Evolutionary conservation across 2,888 invertebrate genomes (phyloP).

Genomic region (Tenthredo scrophulariae): DNA sequence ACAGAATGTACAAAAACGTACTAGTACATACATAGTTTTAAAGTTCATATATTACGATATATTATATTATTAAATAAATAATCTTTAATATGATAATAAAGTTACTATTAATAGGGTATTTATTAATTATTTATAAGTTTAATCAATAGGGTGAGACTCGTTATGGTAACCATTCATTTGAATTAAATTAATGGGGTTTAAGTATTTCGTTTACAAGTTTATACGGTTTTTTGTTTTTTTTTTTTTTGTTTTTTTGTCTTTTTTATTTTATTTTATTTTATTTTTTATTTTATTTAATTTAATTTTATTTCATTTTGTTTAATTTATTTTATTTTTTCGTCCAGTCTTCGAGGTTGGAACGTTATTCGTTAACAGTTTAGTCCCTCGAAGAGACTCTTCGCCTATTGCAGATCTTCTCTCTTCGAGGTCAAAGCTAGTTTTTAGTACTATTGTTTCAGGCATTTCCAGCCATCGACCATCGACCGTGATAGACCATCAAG

Average conservation of each 20-base stretch:
- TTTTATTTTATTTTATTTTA: background rate
- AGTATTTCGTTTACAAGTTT: constrained; percentile 51
- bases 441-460: constrained; percentile 37
- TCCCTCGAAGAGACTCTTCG: constrained; percentile 12
- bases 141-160: constrained; percentile 70
- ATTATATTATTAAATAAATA: constrained; percentile 76
- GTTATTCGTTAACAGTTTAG: background rate
- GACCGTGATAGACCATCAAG: constrained; percentile 2
- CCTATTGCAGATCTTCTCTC: constrained; percentile 28
- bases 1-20: constrained; percentile 54
- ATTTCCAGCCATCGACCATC: constrained; percentile 44
- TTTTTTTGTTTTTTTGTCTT: background rate
- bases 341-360: constrained; percentile 46
- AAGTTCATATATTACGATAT: constrained; percentile 59
- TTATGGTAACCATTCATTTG: constrained; percentile 50
- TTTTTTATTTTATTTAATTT: background rate
- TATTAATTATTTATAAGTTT: constrained; percentile 65
- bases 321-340: background rate
- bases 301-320: too few relatives aligned
- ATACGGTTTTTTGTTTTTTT: background rate
- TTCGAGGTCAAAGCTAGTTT: constrained; percentile 33
- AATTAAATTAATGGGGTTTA: constrained; percentile 54
- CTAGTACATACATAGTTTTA: constrained; percentile 54
- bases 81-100: constrained; percentile 77
- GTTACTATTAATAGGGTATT: constrained; percentile 69